Evolutionary conservation across 2,888 invertebrate species (phyloP).

Genomic region (Lottia scabra): DNA sequence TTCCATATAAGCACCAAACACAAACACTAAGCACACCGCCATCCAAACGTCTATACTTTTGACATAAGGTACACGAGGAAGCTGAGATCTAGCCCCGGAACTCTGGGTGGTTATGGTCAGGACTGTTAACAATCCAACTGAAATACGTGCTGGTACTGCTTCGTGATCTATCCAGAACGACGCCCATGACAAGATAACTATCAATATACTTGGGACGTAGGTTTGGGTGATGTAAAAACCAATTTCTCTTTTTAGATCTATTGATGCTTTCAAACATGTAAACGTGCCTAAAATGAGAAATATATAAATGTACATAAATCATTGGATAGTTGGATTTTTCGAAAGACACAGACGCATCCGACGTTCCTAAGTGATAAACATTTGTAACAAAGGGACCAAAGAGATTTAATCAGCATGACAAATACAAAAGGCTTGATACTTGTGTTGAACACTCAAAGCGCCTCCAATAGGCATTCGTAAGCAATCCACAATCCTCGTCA

Average conservation of each 20-base stretch:
- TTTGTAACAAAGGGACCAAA: too few species aligned
- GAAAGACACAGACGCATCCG: too few species aligned
- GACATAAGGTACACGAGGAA: constrained; percentile 38
- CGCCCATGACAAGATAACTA: constrained; percentile 42
- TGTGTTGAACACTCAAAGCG: too few species aligned
- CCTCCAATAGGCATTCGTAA: too few species aligned
- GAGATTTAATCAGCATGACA: too few species aligned
- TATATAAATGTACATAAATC: neutral
- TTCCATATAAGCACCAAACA: constrained; percentile 19
- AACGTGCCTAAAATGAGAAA: constrained; percentile 29
- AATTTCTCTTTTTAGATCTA: constrained; percentile 31
- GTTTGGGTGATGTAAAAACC: constrained; percentile 36
- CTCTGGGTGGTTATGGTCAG: constrained; percentile 51
- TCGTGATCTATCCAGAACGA: constrained; percentile 47
- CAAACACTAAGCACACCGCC: constrained; percentile 18
- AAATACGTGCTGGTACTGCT: constrained; percentile 45
- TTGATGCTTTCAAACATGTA: constrained; percentile 33
- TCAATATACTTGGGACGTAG: constrained; percentile 39
- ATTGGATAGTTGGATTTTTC: too few species aligned
- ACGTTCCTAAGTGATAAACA: too few species aligned
- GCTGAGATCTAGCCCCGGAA: constrained; percentile 35
- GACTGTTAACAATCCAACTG: constrained; percentile 45
- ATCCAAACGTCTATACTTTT: constrained; percentile 28
- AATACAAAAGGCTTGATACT: too few species aligned
- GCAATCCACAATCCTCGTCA: too few species aligned